Evolutionary conservation across 2,888 invertebrate genomes (phyloP), one percentile per base, ranked within the genome.

Genomic region (Allygus modestus): DNA sequence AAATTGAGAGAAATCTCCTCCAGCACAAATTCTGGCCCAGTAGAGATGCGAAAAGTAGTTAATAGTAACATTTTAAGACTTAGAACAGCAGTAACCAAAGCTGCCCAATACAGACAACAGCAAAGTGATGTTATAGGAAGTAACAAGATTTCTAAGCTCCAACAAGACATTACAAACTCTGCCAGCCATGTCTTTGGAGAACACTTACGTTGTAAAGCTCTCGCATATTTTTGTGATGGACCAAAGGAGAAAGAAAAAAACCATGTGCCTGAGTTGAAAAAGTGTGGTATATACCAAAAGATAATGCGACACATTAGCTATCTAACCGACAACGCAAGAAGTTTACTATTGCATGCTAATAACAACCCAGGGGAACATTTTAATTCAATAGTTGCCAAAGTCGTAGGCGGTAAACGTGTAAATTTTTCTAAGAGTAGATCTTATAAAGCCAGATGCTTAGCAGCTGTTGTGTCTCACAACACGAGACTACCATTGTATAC

Each of bases 331-430:
- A 46, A 46, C 17, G 2, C 15, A 1, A 46, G 17, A 15, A 46
- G 46, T 46, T 46, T 15, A 15, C 17, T 46, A 11, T 15, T 46
- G 12, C 12, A 17, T 46, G 46, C 12, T 11, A 46, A 11, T 15
- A 46, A 46, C 46, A 46, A 46, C 46, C 46, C 46, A 15, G 46
- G 15, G 15, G 46, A 15, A 46, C 46, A 46, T 17, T 46, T 46
- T 46, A 46, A 89, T 82, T 87, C 87, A 26, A 86, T 89, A 7
- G 87, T 89, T 9, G 88, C 88, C 4, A 89, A 89, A 87, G 88
- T 87, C 84, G 86, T 88, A 26, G 89, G 89, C 1, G 90, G 89
- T 4, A 90, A 89, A 87, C 84, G 89, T 84, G 87, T 89, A 7
- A 89, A 90, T 86, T 84, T 84, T 28, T 2, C 81, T n/a, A 41